A percentile compares a stretch with the other conserved stretches of the same genome.
Conservation (phyloP, 2,888 invertebrate species). For the Cinara cedri region DNA sequence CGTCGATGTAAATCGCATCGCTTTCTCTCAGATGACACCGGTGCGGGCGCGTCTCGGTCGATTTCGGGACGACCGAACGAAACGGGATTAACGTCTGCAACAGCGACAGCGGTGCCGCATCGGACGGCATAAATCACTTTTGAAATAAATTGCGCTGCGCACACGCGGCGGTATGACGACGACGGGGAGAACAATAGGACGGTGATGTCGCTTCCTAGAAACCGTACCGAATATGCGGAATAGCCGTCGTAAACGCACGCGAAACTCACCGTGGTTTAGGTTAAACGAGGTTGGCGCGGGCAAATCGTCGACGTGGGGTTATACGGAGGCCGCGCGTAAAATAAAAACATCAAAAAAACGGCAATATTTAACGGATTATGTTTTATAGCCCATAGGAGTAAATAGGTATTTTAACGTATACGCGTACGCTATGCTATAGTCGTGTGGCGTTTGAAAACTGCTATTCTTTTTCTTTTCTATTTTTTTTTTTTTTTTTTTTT, state of each 20-base stretch:
- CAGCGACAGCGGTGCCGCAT: no score
- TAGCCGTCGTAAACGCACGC: constrained; percentile 12
- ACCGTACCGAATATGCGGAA: constrained; percentile 6
- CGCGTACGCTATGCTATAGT: background rate
- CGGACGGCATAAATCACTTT: constrained; percentile 39
- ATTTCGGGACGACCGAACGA: no score
- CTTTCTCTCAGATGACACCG: no score
- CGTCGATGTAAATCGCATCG: no score
- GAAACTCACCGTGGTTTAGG: constrained; percentile 28
- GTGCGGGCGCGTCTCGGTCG: no score
- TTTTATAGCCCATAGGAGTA: background rate
- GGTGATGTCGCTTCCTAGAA: constrained; percentile 46
- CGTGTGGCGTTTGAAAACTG: background rate
- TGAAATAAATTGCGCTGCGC: background rate
- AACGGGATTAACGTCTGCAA: no score
- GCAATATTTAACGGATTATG: constrained; percentile 39
- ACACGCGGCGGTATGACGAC: background rate
- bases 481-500: no score
- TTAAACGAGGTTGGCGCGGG: background rate
- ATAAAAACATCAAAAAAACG: background rate
- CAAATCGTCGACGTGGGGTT: background rate
- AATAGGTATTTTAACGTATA: background rate
- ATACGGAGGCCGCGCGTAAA: background rate
- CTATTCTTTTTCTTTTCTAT: background rate
- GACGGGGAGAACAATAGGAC: constrained; percentile 41